These are phyloP conservation scores for Solea senegalensis DNA, from an alignment of 2,113 vertebrate genomes.

Conservation along the genomic window DNA sequence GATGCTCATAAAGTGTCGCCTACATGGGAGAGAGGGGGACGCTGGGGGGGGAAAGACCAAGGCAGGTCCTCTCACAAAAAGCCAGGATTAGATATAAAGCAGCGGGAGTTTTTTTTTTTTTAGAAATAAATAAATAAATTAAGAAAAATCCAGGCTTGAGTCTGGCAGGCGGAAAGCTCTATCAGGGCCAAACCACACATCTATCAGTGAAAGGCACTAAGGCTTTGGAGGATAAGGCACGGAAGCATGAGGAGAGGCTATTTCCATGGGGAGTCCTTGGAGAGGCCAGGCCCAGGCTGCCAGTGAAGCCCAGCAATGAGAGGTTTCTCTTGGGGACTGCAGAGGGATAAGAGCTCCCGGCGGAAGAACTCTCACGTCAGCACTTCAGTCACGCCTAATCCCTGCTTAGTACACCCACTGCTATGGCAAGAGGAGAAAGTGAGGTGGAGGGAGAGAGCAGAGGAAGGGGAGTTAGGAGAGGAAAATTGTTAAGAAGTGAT, in stretches of 20 bases:
- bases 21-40: constrained; percentile 1
- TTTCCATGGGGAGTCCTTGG: constrained; percentile 73
- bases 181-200: constrained; percentile 68
- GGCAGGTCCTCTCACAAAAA: constrained; percentile 8
- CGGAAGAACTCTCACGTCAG: constrained; percentile 77
- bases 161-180: constrained; percentile 55
- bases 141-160: constrained; percentile 35
- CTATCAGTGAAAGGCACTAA: constrained; percentile 66
- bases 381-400: constrained; percentile 83
- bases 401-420: constrained; percentile 81
- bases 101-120: constrained; percentile 3
- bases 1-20: constrained; percentile 12
- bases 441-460: constrained; percentile 13
- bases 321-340: constrained; percentile 76
- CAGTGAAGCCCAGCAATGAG: constrained; percentile 71
- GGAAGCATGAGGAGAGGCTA: constrained; percentile 71
- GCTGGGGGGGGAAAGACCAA: constrained; percentile 1
- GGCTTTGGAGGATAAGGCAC: constrained; percentile 71
- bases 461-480: neutral
- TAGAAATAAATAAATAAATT: constrained; percentile 27
- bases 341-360: constrained; percentile 73
- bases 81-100: constrained; percentile 32
- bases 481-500: constrained; percentile 47
- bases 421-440: constrained; percentile 58
- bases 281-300: constrained; percentile 66